Conservation (phyloP, 2,113 vertebrate species). For the Aspidoscelis tigris region DNA sequence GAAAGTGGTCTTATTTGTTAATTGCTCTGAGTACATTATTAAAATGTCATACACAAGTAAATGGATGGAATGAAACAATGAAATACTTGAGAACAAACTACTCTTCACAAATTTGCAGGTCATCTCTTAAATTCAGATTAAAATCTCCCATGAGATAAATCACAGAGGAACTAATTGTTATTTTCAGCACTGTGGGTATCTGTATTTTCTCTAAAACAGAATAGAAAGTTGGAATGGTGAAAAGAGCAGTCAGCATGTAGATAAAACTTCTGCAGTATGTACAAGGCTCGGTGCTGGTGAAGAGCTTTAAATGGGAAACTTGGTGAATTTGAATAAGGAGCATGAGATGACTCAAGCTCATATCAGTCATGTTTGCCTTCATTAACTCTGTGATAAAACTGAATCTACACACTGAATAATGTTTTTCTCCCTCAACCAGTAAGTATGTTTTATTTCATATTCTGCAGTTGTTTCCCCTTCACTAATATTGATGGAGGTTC, state of each 20-base stretch:
- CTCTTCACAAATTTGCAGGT: conserved; percentile 15
- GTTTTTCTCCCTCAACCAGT: conserved; percentile 12
- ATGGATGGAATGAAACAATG: too few species aligned
- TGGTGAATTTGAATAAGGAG: conserved; percentile 10
- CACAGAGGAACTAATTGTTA: background rate
- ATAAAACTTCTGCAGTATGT: background rate
- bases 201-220: conserved; percentile 21
- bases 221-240: background rate
- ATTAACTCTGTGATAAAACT: conserved; percentile 45
- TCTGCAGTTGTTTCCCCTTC: conserved; percentile 44
- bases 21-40: too few species aligned
- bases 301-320: background rate
- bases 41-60: too few species aligned
- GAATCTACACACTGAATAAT: conserved; percentile 46
- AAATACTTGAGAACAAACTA: too few species aligned
- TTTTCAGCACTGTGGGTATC: background rate
- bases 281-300: background rate
- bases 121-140: conserved; percentile 24
- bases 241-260: background rate
- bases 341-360: conserved; percentile 2
- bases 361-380: conserved; percentile 23
- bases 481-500: conserved; percentile 36
- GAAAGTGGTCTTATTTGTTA: too few species aligned
- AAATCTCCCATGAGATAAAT: conserved; percentile 27
- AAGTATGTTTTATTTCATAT: conserved; percentile 48